Base-by-base conservation (phyloP, 35 echinoderm and acorn worm species). In the Anneissia japonica region DNA sequence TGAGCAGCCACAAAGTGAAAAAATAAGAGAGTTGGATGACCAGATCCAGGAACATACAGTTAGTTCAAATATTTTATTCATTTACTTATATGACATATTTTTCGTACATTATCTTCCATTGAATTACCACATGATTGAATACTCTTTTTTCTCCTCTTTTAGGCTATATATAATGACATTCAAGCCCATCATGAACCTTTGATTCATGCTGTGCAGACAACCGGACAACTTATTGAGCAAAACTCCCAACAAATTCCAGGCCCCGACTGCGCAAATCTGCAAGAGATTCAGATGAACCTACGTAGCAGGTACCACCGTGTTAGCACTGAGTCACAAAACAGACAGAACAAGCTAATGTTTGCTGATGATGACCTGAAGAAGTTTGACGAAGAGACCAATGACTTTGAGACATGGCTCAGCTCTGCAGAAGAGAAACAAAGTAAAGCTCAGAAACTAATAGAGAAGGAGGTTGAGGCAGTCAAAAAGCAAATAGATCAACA, bases 1-100 rank as follows among this genome's bases (percentile, higher is more conserved):
- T 46, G 92, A 99, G 75, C 92, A 99, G 77, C 96, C 96, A 32
- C 86, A 91, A 43, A 90, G 83, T 37, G 96, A 99, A 40, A 84
- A 99, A 39, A 72, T 43, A 30, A 6, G 35, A 35, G 86, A 89
- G 38, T 86, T 99, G 30, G 46, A 88, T 34, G 86, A 91, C 45
- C 93, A 99, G 80, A 80, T 89, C 7, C 74, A 93, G 36, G 81
- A 91, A 19, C 89, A 91, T 46, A 88, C 75, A 72, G 95, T 98
- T 85, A 77, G 90, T 39, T 11, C 11, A 13, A 0, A 73, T 35
- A 23, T 37, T 82, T 31, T 31, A 26, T 34, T 76, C 40, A 45
- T 4, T 45, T 16, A 45, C 16, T 45, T 7, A 7, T 45, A 7
- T 45, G 16, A 16, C 16, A 45, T 7, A 16, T 16, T 45, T 7